Base-by-base conservation (phyloP, 2,113 vertebrate genomes). In the Acrocephalus arundinaceus region DNA sequence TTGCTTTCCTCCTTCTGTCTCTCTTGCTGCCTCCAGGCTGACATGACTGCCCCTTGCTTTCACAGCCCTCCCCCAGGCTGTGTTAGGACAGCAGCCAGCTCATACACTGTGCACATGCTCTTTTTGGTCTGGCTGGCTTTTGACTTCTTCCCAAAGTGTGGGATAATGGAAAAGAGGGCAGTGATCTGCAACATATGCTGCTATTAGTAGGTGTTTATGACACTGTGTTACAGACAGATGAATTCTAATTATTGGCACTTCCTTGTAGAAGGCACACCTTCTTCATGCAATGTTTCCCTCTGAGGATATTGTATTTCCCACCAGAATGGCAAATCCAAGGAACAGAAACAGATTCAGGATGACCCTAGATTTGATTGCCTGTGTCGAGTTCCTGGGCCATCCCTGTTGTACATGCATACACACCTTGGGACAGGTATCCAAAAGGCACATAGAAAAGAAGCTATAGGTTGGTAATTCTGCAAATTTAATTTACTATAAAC, bases 151-250 rank as follows among this genome's bases (percentile, higher is more conserved):
- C 72, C 76, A 62, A 71, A 90, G 15, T 43, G 68, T 55, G 31
- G 92, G 39, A 63, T 89, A 85, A 93, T 51, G 68, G 90, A 92
- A 93, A 77, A 2, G 16, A 80, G 75, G 54, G 55, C 88, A 80
- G 75, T 39, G 88, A 93, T 83, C 85, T 74, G 79, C 79, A 86
- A 73, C 72, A 76, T 70, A 43, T 83, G 59, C 88, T 93, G 88
- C 75, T 76, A 20, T 86, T 66, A 77, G 88, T 46, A 81, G 79
- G 88, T 77, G 83, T 96, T 95, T 85, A 90, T 0, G 15, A 86
- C 55, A 46, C 48, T 13, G 27, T 10, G n/a, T 73, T 93, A 88
- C 46, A 88, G 67, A 54, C 78, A 93, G 78, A 72, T 35, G 59
- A 88, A 57, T 77, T 92, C 88, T 77, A 4, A 2, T 84, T 80